These are phyloP conservation scores for Dromiciops gliroides DNA, from an alignment of 2,113 vertebrate species.

Conservation along the genomic window DNA sequence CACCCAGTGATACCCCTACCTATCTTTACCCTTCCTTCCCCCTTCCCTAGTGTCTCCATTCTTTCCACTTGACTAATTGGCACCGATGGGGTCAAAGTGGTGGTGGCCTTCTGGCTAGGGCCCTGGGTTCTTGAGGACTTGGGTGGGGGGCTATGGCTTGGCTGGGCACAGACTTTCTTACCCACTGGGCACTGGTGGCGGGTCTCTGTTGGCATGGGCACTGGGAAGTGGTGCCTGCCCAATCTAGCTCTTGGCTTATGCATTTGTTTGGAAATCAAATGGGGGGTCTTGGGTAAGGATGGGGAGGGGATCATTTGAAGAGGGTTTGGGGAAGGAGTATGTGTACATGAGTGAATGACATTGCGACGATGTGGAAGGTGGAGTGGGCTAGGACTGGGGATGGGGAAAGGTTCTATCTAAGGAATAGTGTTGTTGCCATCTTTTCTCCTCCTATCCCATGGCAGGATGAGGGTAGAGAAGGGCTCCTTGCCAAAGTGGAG, in stretches of 20 bases:
- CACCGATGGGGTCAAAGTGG: constrained; percentile 72
- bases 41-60: constrained; percentile 65
- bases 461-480: background rate
- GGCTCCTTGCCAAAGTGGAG: background rate
- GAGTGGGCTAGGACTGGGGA: constrained; percentile 32
- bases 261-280: constrained; percentile 42
- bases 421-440: background rate
- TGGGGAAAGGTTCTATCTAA: background rate
- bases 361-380: constrained; percentile 67
- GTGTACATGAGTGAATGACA: constrained; percentile 31
- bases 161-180: constrained; percentile 76
- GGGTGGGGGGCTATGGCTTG: constrained; percentile 71
- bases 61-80: constrained; percentile 74
- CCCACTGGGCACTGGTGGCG: constrained; percentile 70
- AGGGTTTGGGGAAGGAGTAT: background rate
- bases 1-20: constrained; percentile 52
- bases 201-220: constrained; percentile 56
- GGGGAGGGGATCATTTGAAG: background rate
- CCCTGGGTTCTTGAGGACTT: constrained; percentile 53
- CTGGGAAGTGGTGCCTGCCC: constrained; percentile 30
- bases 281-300: background rate
- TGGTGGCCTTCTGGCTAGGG: constrained; percentile 62
- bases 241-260: constrained; percentile 60
- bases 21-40: constrained; percentile 48
- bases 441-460: constrained; percentile 2